Evolutionary conservation across 2,113 vertebrate genomes (phyloP), one percentile per base, ranked within the genome.

Genomic region (Antechinus flavipes): DNA sequence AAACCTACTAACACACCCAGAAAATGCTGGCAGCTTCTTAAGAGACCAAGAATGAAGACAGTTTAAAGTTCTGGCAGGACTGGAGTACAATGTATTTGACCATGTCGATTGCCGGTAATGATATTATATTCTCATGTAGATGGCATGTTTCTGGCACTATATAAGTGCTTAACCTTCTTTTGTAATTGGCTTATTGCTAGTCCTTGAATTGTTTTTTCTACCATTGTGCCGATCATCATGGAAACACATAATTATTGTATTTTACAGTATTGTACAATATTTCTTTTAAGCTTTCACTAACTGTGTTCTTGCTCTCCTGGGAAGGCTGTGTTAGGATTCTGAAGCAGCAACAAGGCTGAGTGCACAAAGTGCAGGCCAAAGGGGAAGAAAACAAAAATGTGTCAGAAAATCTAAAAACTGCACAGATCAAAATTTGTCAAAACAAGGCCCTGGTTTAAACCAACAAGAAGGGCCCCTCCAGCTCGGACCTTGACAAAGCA

Each of bases 391-490:
- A 98, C 98, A 98, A 98, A 99, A 98, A 99, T 95, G 98, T 98
- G 98, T 98, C 98, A 98, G 98, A 98, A 98, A 98, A 99, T 99
- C 98, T 99, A 99, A 99, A 99, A 99, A 98, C 97, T 9, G 92
- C 98, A 98, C 98, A 99, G 98, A 99, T 99, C 99, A 99, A 98
- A 99, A 99, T 99, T 99, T 99, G 99, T 99, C 99, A 99, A 99
- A 99, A 99, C 99, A 99, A 99, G 99, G 99, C 99, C 99, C 98
- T 98, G 98, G 98, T 99, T 99, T 99, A 99, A 99, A 99, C 98
- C 99, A 99, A 99, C 99, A 99, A 98, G 97, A 98, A 98, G 96
- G 98, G 98, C 98, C 98, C 98, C 98, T 98, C 98, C 98, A 99
- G 99, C 99, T 98, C 96, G 97, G 98, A 98, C 98, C 98, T 98